Evolutionary conservation across 2,113 vertebrate species (phyloP).

Genomic region (Phrynocephalus versicolor): DNA sequence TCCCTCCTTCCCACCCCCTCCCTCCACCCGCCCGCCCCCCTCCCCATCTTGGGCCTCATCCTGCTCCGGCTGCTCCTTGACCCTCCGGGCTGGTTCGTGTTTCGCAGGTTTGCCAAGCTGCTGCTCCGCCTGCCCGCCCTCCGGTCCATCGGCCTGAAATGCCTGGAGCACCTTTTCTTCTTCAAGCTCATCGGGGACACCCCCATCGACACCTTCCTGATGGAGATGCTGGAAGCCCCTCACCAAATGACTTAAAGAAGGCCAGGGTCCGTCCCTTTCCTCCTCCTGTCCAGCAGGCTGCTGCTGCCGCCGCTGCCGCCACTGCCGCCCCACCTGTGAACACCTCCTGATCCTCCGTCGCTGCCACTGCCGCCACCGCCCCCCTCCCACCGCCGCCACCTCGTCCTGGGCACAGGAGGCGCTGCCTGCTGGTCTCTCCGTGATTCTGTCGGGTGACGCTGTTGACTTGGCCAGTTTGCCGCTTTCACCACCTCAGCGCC

Average conservation of each 20-base stretch:
- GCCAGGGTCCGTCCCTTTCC: constrained; percentile 39
- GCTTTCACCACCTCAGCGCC: constrained; percentile 43
- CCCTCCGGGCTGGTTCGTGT: fast-evolving
- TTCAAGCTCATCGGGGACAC: constrained; percentile 99
- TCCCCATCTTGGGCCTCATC: too few species aligned
- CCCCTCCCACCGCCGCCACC: not conserved
- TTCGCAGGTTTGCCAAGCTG: constrained; percentile 91
- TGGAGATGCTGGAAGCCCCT: constrained; percentile 99
- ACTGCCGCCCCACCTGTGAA: too few species aligned
- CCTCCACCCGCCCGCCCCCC: too few species aligned
- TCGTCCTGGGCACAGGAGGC: constrained; percentile 50
- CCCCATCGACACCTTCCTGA: constrained; percentile 98
- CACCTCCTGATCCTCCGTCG: constrained; percentile 26
- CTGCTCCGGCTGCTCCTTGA: fast-evolving
- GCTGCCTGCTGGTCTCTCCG: constrained; percentile 36
- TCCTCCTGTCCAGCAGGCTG: constrained; percentile 26
- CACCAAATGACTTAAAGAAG: constrained; percentile 95
- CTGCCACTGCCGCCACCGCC: not conserved
- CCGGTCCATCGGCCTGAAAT: constrained; percentile 97
- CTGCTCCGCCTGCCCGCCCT: constrained; percentile 94
- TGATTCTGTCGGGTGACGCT: constrained; percentile 17
- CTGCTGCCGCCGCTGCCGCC: constrained; percentile 22
- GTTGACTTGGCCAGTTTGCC: constrained; percentile 11
- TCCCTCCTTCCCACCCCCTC: too few species aligned
- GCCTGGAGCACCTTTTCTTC: constrained; percentile 98